Percentiles rank a stretch among this genome's conserved stretches.
These are phyloP conservation scores for Butorides virescens DNA, from an alignment of 2,113 vertebrate genomes.

Conservation along the genomic window DNA sequence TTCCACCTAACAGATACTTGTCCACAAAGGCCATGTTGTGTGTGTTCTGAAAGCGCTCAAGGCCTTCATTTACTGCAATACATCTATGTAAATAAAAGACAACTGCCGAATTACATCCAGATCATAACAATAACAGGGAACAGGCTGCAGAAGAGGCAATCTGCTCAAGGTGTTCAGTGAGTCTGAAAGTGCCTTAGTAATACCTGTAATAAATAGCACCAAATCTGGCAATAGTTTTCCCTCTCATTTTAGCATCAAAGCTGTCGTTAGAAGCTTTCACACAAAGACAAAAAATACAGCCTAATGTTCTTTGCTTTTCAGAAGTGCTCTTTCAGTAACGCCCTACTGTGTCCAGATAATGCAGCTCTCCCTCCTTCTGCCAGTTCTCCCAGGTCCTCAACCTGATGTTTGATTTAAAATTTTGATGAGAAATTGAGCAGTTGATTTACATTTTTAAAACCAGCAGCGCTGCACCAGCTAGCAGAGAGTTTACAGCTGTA, in stretches of 20 bases:
- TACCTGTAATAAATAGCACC: neutral
- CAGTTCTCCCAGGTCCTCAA: neutral
- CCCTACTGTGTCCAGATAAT: neutral
- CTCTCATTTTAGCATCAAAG: conserved; percentile 10
- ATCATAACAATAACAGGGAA: neutral
- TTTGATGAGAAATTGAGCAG: neutral
- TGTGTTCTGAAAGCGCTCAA: no score
- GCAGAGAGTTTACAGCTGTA: neutral
- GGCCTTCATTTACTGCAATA: neutral
- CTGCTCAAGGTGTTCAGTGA: neutral
- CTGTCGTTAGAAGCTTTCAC: neutral
- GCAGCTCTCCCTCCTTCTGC: neutral
- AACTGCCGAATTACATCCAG: neutral
- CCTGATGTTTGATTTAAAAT: neutral
- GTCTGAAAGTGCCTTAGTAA: neutral
- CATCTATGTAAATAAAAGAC: neutral
- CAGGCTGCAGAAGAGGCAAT: neutral
- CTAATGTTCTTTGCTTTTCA: neutral
- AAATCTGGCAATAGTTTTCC: neutral
- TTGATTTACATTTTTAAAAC: neutral
- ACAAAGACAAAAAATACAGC: neutral
- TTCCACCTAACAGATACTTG: neutral
- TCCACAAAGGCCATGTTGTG: neutral
- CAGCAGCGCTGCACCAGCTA: neutral
- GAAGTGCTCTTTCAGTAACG: neutral